These are phyloP conservation scores for Alentia gelatinosa DNA, from an alignment of 2,888 invertebrate genomes.

Conservation along the genomic window DNA sequence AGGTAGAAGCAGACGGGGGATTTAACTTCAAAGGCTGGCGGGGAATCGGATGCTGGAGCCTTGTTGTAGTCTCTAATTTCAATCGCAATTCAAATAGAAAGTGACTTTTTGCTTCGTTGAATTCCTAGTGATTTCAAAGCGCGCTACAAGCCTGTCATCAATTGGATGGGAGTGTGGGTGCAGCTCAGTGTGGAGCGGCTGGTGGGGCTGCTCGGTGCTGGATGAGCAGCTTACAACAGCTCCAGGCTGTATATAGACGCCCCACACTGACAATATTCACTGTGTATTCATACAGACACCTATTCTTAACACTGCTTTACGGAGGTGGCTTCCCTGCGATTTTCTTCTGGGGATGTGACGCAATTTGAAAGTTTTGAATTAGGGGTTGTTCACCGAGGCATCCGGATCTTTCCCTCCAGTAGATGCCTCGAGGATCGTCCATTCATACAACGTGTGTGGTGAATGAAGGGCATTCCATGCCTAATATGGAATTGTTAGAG, in stretches of 20 bases:
- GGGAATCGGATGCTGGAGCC: not conserved
- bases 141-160: not conserved
- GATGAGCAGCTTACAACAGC: not conserved
- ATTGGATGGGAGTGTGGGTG: not conserved
- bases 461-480: too few species aligned
- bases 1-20: not conserved
- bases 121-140: not conserved
- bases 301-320: too few species aligned
- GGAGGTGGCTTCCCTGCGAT: too few species aligned
- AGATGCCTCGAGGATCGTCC: too few species aligned
- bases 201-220: not conserved
- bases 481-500: too few species aligned
- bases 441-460: too few species aligned
- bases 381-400: too few species aligned
- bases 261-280: too few species aligned
- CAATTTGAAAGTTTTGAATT: too few species aligned
- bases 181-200: not conserved
- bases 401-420: too few species aligned
- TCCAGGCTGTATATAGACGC: not conserved
- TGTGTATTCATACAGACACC: too few species aligned
- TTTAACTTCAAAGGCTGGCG: not conserved
- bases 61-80: slow-evolving; percentile 11
- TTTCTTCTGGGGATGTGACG: too few species aligned
- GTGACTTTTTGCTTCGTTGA: not conserved
- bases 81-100: not conserved